A percentile compares a stretch with the other conserved stretches of the same genome.
These are phyloP conservation scores for Diachrysia chrysitis DNA, from an alignment of 2,888 invertebrate species.

Conservation along the genomic window DNA sequence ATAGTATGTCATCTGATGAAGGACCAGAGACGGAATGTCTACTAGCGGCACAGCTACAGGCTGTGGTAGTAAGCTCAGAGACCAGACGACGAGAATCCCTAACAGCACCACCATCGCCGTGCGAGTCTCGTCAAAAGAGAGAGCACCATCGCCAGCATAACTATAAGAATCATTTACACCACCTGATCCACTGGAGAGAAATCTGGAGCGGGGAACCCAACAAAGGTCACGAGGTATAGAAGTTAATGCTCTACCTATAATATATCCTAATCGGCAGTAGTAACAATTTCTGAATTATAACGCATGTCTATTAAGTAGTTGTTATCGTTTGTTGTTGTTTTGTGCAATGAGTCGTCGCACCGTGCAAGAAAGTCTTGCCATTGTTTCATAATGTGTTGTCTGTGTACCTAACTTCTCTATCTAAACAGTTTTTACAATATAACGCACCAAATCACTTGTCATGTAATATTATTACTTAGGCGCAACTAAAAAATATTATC, in stretches of 20 bases:
- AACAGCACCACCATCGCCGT: slow-evolving; percentile 86
- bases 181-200: slow-evolving; percentile 86
- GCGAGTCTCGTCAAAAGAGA: slow-evolving; percentile 84
- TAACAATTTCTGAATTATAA: slow-evolving; percentile 54
- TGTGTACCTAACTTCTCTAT: slow-evolving; percentile 38
- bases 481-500: not conserved
- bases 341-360: slow-evolving; percentile 54
- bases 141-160: slow-evolving; percentile 80
- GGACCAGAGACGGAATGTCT: slow-evolving; percentile 84
- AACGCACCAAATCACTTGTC: slow-evolving; percentile 17
- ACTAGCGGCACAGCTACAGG: slow-evolving; percentile 73
- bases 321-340: slow-evolving; percentile 57
- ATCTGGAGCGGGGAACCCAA: slow-evolving; percentile 86
- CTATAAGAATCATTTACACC: slow-evolving; percentile 85
- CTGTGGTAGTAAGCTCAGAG: slow-evolving; percentile 72
- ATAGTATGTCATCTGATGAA: slow-evolving; percentile 85
- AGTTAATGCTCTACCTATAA: slow-evolving; percentile 48
- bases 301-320: slow-evolving; percentile 58
- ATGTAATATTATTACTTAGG: not conserved
- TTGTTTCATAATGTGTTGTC: slow-evolving; percentile 51
- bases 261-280: slow-evolving; percentile 47
- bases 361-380: slow-evolving; percentile 52
- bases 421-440: slow-evolving; percentile 20
- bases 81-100: slow-evolving; percentile 79
- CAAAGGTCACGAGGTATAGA: slow-evolving; percentile 83